Evolutionary conservation across 2,888 invertebrate species (phyloP), one percentile per base, ranked within the genome.

Genomic region (Drosophila gaucha): DNA sequence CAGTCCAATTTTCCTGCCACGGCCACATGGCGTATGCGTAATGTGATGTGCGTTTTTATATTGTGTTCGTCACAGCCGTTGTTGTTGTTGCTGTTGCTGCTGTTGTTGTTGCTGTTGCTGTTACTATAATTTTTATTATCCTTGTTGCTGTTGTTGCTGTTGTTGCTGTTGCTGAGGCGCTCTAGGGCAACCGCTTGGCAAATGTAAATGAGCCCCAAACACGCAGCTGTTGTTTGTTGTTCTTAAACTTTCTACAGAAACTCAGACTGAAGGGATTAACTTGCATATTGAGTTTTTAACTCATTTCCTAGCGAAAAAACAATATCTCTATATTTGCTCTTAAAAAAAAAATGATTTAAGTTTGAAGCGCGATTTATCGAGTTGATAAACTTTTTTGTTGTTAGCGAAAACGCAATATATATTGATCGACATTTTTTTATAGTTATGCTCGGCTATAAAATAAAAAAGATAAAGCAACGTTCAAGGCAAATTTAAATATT

Each of bases 171-270:
- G 38, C 36, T 36, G 55, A 30, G 24, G 30, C 38, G 43, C 24
- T 6, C 41, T 26, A 16, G 41, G 10, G 14, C 10, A 41, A 14
- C 24, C 16, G n/a, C 41, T 41, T 18, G 12, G 26, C 56, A 60
- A 68, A 80, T 85, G 74, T 69, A 80, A 84, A 80, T 80, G 78
- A 78, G 78, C 54, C 59, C n/a, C 44, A 47, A 58, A 60, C 74
- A 84, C 58, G 65, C 74, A 62, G 67, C 54, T 70, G 62, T 47
- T 31, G 46, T 46, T 26, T 44, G 55, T 49, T 60, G 20, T 52
- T 55, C 38, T 33, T 33, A 22, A 16, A 22, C 44, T 50, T 41
- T 35, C 22, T 18, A 18, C 14, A 39, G 16, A 18, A 31, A 8
- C 36, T n/a, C 43, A 35, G 26, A n/a, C n/a, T 8, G 24, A 41